phyloP scores from a whole-genome alignment of 1,140 invertebrate genomes.

The Leptonema lineaticorne region DNA sequence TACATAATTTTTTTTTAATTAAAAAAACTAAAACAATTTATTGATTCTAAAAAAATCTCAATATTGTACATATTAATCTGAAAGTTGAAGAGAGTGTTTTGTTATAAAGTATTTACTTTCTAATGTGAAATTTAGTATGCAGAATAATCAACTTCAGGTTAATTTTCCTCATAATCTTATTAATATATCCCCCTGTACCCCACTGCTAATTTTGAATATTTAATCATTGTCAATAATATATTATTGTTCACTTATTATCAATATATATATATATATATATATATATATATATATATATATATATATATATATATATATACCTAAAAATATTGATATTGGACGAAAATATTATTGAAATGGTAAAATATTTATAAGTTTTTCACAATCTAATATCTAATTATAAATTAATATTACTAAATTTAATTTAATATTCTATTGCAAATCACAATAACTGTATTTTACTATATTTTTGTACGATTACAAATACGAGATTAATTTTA shows the following conservation, averaged over 20 bases:
- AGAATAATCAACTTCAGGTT: neutral
- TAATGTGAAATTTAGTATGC: neutral
- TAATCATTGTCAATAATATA: slow-evolving; percentile 2
- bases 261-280: neutral
- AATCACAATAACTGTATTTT: slow-evolving; percentile 11
- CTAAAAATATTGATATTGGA: too few species aligned
- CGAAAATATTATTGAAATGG: neutral
- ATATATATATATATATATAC: too few species aligned
- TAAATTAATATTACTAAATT: slow-evolving; percentile 1
- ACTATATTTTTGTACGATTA: neutral
- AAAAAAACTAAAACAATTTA: neutral
- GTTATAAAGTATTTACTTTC: neutral
- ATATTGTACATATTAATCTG: neutral
- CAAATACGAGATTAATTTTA: neutral
- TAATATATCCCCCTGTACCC: neutral
- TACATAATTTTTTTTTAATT: neutral
- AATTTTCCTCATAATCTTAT: neutral
- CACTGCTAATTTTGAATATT: slow-evolving; percentile 31
- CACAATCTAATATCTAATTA: slow-evolving; percentile 10
- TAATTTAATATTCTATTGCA: neutral
- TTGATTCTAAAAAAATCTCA: neutral
- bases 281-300: too few species aligned
- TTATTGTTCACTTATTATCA: neutral
- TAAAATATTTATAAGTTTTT: neutral
- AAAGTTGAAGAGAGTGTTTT: neutral